phyloP scores from a whole-genome alignment of 2,113 vertebrate species.

The Syngnathoides biaculeatus region DNA sequence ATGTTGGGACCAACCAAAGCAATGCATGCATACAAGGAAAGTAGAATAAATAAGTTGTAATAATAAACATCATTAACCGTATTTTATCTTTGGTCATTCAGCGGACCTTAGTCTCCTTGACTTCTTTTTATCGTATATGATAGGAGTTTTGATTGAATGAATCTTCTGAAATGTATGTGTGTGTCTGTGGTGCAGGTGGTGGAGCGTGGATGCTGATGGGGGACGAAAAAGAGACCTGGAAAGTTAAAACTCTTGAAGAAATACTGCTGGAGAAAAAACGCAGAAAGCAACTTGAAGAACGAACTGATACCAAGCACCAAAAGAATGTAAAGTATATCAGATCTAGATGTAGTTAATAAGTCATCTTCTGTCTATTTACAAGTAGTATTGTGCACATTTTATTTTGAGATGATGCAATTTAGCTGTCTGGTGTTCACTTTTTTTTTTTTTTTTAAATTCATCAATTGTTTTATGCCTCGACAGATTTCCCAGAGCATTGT shows the following conservation, averaged over 20 bases:
- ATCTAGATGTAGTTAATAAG: not conserved
- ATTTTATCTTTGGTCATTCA: too few relatives aligned
- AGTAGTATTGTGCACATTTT: not conserved
- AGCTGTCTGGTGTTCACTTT: too few relatives aligned
- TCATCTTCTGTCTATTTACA: not conserved
- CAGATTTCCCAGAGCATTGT: slow-evolving; percentile 54
- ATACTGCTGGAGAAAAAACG: slow-evolving; percentile 97
- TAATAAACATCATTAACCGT: too few relatives aligned
- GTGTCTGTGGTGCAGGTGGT: slow-evolving; percentile 64
- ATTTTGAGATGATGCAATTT: not conserved
- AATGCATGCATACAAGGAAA: too few relatives aligned
- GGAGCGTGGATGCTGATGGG: slow-evolving; percentile 86
- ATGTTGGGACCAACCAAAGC: too few relatives aligned
- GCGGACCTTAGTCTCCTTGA: too few relatives aligned
- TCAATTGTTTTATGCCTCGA: too few relatives aligned
- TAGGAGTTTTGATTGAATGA: too few relatives aligned
- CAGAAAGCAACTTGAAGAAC: slow-evolving; percentile 93
- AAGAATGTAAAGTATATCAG: slow-evolving; percentile 84
- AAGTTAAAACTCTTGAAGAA: slow-evolving; percentile 99
- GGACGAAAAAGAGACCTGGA: slow-evolving; percentile 99
- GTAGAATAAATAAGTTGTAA: too few relatives aligned
- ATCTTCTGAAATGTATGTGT: slow-evolving; percentile 1
- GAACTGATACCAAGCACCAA: slow-evolving; percentile 83
- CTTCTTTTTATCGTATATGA: too few relatives aligned
- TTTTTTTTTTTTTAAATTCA: too few relatives aligned